Conservation (phyloP, 2,113 vertebrate genomes). For the Fukomys damarensis region DNA sequence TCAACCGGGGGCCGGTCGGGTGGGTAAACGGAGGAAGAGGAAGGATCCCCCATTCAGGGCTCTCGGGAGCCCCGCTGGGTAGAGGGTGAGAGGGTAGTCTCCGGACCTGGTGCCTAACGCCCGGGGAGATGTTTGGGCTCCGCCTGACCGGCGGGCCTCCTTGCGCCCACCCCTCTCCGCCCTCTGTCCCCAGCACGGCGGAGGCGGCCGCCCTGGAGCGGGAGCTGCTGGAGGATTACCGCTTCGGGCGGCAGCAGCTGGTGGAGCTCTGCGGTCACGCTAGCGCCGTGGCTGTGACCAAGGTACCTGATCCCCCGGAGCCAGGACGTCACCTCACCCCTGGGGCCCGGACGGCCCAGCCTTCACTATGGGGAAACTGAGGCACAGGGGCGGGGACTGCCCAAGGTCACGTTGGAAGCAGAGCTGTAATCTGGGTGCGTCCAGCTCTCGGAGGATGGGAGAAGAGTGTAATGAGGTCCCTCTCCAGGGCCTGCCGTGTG, state of each 20-base stretch:
- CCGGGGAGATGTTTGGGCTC: no score
- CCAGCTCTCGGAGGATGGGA: background rate
- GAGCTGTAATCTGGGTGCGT: background rate
- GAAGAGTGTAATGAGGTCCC: background rate
- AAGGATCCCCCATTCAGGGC: background rate
- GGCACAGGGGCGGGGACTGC: background rate
- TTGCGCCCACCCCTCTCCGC: background rate
- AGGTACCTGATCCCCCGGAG: slow-evolving; percentile 86
- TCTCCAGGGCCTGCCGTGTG: background rate
- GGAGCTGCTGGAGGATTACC: slow-evolving; percentile 94
- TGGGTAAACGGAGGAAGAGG: background rate
- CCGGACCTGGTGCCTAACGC: background rate
- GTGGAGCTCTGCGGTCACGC: slow-evolving; percentile 96
- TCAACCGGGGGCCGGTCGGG: rapidly evolving
- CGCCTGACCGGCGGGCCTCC: background rate
- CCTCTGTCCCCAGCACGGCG: slow-evolving; percentile 86
- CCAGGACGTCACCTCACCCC: background rate
- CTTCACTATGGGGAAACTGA: background rate
- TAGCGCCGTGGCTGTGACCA: slow-evolving; percentile 93
- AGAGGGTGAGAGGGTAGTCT: rapidly evolving
- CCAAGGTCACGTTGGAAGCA: background rate
- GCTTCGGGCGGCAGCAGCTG: slow-evolving; percentile 94
- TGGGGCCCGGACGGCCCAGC: background rate
- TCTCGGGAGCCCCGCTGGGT: no score
- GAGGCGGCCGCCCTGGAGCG: slow-evolving; percentile 92